phyloP scores from a whole-genome alignment of 2,797 vertebrate genomes.

The Pelodytes ibericus region DNA sequence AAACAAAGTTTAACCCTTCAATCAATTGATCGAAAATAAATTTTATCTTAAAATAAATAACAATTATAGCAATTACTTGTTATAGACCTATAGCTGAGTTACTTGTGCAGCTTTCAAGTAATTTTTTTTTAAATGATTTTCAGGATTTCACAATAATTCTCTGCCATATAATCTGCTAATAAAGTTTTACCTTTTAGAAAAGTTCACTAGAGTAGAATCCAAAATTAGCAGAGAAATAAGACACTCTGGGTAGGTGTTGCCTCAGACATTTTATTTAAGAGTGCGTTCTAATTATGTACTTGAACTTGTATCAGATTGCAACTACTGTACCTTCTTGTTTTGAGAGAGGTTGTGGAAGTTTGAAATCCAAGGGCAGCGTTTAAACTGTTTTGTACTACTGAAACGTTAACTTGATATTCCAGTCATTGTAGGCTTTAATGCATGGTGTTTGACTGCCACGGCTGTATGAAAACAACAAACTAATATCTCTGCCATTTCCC shows the following conservation, averaged over 20 bases:
- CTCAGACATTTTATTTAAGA: slow-evolving; percentile 32
- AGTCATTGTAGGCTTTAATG: neutral
- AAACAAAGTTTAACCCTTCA: too few species aligned
- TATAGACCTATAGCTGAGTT: too few species aligned
- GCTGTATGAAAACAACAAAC: too few species aligned
- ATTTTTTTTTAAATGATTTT: too few species aligned
- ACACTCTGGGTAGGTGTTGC: slow-evolving; percentile 24
- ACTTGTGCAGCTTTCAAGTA: too few species aligned
- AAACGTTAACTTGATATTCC: neutral
- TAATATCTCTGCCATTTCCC: neutral
- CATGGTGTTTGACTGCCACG: neutral
- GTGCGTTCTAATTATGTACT: slow-evolving; percentile 27
- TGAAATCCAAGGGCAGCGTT: neutral
- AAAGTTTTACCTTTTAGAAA: neutral
- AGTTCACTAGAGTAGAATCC: neutral
- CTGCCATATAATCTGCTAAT: too few species aligned
- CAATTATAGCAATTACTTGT: too few species aligned
- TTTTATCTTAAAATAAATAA: too few species aligned
- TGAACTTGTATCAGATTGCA: neutral
- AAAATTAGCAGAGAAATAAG: slow-evolving; percentile 35
- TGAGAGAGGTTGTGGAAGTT: neutral
- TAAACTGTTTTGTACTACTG: neutral
- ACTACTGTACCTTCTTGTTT: neutral
- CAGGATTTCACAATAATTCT: too few species aligned
- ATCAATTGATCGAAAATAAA: too few species aligned